Percentiles rank a stretch among this genome's conserved stretches.
These are phyloP conservation scores for Nasonia giraulti DNA, from an alignment of 1,140 invertebrate species.

Conservation along the genomic window DNA sequence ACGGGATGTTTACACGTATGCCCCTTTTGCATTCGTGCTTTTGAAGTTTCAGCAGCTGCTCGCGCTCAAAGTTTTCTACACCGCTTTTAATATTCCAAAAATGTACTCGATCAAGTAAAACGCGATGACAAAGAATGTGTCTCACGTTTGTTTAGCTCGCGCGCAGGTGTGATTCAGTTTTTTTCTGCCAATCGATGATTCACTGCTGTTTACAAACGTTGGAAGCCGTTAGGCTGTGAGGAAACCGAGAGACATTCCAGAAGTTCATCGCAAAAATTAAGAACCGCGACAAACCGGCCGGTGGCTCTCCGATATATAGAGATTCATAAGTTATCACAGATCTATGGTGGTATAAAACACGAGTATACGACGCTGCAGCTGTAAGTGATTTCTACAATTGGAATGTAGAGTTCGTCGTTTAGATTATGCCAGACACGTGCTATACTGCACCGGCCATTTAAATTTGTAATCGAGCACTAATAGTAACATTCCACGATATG, in stretches of 20 bases:
- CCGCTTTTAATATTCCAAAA: not conserved
- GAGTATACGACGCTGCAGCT: too few species aligned
- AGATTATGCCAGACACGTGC: conserved; percentile 12
- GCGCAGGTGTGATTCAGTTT: not conserved
- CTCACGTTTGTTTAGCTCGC: not conserved
- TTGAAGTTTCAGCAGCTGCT: not conserved
- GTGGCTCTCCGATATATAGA: not conserved
- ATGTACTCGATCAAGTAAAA: not conserved
- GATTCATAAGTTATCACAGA: not conserved
- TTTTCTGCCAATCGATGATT: not conserved
- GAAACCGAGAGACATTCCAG: too few species aligned
- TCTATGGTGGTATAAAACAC: not conserved
- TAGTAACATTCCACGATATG: conserved; percentile 40
- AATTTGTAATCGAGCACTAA: conserved; percentile 38
- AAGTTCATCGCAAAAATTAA: not conserved
- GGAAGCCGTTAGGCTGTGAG: too few species aligned
- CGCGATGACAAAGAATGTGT: not conserved
- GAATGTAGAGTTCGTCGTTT: conserved; percentile 40
- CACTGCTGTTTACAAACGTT: not conserved
- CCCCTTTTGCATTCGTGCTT: not conserved
- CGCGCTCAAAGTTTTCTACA: not conserved
- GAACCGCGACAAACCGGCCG: too few species aligned
- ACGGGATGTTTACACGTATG: too few species aligned
- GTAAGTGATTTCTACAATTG: conserved; percentile 37
- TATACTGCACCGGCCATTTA: not conserved